Conservation (phyloP, 2,113 vertebrate species). For the Carassius auratus region DNA sequence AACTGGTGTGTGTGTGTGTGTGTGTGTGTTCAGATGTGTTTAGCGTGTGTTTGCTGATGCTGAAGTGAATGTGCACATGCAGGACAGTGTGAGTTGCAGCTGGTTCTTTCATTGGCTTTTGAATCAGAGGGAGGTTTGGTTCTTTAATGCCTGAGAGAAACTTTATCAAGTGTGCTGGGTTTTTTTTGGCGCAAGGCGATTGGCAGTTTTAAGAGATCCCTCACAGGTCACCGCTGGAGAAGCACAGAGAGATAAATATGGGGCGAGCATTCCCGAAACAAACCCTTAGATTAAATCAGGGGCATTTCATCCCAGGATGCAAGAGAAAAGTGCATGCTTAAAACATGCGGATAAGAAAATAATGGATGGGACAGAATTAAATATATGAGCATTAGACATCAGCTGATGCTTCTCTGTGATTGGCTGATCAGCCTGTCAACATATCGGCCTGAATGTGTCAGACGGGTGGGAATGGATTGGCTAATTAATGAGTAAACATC, state of each 20-base stretch:
- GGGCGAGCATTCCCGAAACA: constrained; percentile 13
- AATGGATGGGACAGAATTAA: not conserved
- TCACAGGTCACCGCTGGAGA: constrained; percentile 60
- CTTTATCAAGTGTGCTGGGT: constrained; percentile 51
- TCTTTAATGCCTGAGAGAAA: constrained; percentile 55
- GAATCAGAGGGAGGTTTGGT: constrained; percentile 44
- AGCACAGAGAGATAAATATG: constrained; percentile 54
- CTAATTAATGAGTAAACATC: constrained; percentile 14
- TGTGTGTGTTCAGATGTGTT: constrained; percentile 7
- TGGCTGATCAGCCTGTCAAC: not conserved
- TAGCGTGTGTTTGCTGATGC: constrained; percentile 16
- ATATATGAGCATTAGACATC: not conserved
- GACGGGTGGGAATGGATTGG: not conserved
- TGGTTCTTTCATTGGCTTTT: constrained; percentile 53
- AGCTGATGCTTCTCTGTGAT: not conserved
- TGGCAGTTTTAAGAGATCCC: constrained; percentile 61
- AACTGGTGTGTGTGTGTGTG: not conserved
- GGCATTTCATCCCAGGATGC: not conserved
- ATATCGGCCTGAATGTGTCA: not conserved
- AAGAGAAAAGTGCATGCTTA: not conserved
- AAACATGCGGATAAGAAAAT: not conserved
- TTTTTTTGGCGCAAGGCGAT: constrained; percentile 58
- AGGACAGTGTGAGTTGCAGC: constrained; percentile 49
- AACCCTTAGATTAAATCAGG: constrained; percentile 5
- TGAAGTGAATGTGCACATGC: constrained; percentile 18